Evolutionary conservation across 1,140 invertebrate genomes (phyloP).

Genomic region (Acromyrmex charruanus): DNA sequence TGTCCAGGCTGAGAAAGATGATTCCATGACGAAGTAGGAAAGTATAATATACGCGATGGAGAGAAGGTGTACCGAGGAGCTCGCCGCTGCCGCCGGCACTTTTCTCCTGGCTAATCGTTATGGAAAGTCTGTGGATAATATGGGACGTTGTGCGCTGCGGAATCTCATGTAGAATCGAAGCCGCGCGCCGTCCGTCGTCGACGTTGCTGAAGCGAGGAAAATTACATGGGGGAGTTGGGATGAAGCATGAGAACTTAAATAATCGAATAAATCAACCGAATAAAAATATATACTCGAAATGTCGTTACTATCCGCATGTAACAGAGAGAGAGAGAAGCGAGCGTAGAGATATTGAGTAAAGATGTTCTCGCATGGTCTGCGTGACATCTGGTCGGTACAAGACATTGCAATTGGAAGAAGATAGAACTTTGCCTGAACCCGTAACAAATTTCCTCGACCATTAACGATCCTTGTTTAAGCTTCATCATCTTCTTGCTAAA

Average conservation of each 20-base stretch:
- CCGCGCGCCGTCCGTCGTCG: constrained; percentile 14
- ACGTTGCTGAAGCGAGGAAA: constrained; percentile 49
- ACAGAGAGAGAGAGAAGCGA: background rate
- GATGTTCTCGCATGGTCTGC: background rate
- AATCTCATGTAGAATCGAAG: constrained; percentile 63
- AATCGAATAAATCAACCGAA: background rate
- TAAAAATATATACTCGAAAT: constrained; percentile 11
- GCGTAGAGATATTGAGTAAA: background rate
- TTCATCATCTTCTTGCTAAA: background rate
- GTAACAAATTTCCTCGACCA: background rate
- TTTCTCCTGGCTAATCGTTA: constrained; percentile 75
- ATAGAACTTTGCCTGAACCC: background rate
- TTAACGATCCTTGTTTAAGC: background rate
- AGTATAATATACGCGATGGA: constrained; percentile 57
- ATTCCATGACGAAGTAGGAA: constrained; percentile 37
- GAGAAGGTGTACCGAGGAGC: constrained; percentile 50
- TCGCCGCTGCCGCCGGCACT: constrained; percentile 65
- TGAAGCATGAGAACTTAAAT: constrained; percentile 28
- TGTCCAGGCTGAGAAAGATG: constrained; percentile 44
- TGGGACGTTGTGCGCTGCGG: constrained; percentile 68
- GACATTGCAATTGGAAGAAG: background rate
- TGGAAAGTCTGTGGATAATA: constrained; percentile 79
- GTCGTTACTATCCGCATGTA: background rate
- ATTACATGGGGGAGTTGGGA: constrained; percentile 8
- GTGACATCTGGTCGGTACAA: background rate